Percentiles rank a stretch among this genome's conserved stretches.
Evolutionary conservation across 2,797 vertebrate species (phyloP).

Genomic region (Lophotriccus pileatus): DNA sequence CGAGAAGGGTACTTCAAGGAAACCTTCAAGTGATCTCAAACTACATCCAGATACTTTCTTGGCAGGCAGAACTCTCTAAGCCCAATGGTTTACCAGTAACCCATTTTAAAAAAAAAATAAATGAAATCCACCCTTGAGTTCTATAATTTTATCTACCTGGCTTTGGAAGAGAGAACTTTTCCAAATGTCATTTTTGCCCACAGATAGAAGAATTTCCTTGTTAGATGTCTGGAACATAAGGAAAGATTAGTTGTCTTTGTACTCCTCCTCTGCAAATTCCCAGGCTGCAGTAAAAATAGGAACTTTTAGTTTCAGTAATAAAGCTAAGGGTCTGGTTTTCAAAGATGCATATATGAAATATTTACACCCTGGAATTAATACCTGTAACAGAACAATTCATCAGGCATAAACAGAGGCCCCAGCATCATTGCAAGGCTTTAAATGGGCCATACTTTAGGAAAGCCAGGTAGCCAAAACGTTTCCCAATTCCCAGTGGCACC

Average conservation of each 20-base stretch:
- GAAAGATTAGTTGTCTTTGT: background rate
- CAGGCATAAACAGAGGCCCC: background rate
- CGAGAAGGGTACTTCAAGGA: background rate
- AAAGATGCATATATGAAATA: background rate
- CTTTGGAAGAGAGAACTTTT: slow-evolving; percentile 80
- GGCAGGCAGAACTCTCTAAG: background rate
- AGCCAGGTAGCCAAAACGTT: background rate
- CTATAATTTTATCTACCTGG: slow-evolving; percentile 76
- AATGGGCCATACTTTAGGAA: background rate
- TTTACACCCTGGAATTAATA: background rate
- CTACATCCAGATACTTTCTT: background rate
- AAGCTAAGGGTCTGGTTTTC: background rate
- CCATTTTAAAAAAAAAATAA: rapidly evolving
- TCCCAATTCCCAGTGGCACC: background rate
- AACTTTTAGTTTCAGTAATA: background rate
- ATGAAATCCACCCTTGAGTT: background rate
- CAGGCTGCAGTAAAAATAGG: background rate
- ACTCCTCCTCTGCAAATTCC: background rate
- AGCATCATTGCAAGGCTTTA: background rate
- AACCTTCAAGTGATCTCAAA: background rate
- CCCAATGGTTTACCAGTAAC: background rate
- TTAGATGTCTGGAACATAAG: slow-evolving; percentile 80
- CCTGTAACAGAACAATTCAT: background rate
- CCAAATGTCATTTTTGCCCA: slow-evolving; percentile 90
- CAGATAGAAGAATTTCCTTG: slow-evolving; percentile 86